phyloP scores from a whole-genome alignment of 37 sponge, comb jelly and placozoan species.

The Dysidea cf. avara region DNA sequence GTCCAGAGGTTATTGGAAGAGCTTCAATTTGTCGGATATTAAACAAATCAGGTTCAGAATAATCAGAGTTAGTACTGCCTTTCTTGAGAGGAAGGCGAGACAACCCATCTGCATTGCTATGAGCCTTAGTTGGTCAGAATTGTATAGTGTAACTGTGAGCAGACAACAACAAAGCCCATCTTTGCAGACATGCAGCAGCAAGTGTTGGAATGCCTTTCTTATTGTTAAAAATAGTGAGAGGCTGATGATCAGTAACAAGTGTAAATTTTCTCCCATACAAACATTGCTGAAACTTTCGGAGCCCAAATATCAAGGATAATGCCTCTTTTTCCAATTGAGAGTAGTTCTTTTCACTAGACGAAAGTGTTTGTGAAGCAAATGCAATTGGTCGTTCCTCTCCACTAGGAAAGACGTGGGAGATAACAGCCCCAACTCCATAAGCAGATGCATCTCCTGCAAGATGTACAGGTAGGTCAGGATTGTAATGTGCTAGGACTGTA shows the following conservation, averaged over 20 bases:
- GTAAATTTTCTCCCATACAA: conserved; percentile 50
- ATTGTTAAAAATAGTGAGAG: conserved; percentile 19
- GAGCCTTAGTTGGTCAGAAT: conserved; percentile 41
- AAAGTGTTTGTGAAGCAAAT: conserved; percentile 36
- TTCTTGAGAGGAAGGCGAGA: conserved; percentile 18
- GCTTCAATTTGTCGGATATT: conserved; percentile 6
- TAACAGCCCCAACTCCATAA: conserved; percentile 32
- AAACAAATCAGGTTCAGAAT: not conserved
- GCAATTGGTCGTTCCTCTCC: conserved; percentile 45
- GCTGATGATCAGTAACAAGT: conserved; percentile 33
- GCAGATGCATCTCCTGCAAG: conserved; percentile 33
- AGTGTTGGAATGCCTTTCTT: conserved; percentile 28
- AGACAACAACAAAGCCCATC: conserved; percentile 44
- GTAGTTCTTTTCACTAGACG: conserved; percentile 30
- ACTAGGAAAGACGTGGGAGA: conserved; percentile 17
- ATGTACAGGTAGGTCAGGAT: conserved; percentile 13
- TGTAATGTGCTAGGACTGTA: conserved; percentile 18
- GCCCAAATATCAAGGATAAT: conserved; percentile 28
- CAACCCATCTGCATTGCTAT: conserved; percentile 53
- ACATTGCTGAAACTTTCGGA: conserved; percentile 42
- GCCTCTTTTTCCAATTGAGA: conserved; percentile 61
- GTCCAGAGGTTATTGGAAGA: conserved; percentile 6
- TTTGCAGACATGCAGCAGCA: conserved; percentile 29
- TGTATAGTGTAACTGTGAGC: conserved; percentile 39
- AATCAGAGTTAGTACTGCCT: not conserved